A percentile compares a stretch with the other conserved stretches of the same genome.
phyloP scores from a whole-genome alignment of 2,888 invertebrate genomes.

The Cabera pusaria region DNA sequence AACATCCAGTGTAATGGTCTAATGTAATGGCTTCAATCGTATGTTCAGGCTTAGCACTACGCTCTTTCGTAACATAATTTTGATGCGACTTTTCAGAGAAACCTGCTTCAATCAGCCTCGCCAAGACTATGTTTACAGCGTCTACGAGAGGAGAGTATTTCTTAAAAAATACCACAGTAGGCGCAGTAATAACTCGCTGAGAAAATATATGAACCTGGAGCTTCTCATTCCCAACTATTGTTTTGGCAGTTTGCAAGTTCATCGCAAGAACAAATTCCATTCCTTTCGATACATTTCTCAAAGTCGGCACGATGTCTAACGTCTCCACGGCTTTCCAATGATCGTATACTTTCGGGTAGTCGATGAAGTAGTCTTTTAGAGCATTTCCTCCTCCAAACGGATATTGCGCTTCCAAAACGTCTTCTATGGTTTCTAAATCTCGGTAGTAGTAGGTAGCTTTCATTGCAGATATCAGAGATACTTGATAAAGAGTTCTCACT shows the following conservation, averaged over 20 bases:
- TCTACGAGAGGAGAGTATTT: conserved; percentile 57
- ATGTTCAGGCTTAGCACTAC: conserved; percentile 14
- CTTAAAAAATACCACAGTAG: conserved; percentile 61
- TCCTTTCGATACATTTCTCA: conserved; percentile 49
- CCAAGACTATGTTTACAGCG: conserved; percentile 48
- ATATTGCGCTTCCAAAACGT: conserved; percentile 52
- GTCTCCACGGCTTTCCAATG: conserved; percentile 51
- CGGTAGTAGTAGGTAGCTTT: conserved; percentile 53
- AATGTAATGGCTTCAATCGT: conserved; percentile 46
- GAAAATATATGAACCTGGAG: conserved; percentile 49
- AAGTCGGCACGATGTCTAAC: conserved; percentile 40
- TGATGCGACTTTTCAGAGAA: conserved; percentile 51
- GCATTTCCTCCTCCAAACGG: conserved; percentile 57
- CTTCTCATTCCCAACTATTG: conserved; percentile 40
- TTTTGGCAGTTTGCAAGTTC: conserved; percentile 47
- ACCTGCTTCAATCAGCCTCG: conserved; percentile 53
- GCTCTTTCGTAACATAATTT: conserved; percentile 34
- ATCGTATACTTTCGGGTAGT: conserved; percentile 49
- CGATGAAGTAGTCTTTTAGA: conserved; percentile 59
- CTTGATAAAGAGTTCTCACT: conserved; percentile 66
- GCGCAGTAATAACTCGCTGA: conserved; percentile 47
- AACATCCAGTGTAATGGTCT: conserved; percentile 60
- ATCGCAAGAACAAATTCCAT: conserved; percentile 57
- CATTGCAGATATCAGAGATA: conserved; percentile 58
- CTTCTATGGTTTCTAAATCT: conserved; percentile 53